Conservation (phyloP, 2,113 vertebrate genomes). For the Mormyrus iriodes region DNA sequence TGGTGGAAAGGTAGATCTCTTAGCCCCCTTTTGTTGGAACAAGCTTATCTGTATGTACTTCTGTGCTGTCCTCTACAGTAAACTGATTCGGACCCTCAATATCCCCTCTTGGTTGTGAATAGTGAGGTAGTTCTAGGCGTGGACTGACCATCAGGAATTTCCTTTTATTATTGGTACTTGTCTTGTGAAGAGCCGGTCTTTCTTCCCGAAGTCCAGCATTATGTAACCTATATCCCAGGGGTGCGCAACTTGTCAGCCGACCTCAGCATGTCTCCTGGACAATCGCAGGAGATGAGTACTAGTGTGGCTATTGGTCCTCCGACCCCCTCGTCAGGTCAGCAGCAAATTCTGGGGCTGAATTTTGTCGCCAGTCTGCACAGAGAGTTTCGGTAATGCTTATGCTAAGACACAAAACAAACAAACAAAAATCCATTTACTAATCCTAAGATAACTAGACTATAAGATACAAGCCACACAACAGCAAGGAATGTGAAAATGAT, state of each 20-base stretch:
- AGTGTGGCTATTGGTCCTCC: background rate
- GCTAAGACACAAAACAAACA: background rate
- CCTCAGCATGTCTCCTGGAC: background rate
- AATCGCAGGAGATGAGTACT: background rate
- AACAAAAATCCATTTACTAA: conserved; percentile 7
- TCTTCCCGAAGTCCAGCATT: background rate
- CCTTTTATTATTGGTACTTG: too few relatives aligned
- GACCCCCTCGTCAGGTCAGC: background rate
- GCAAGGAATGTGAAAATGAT: background rate
- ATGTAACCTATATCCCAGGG: background rate
- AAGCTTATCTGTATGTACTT: background rate
- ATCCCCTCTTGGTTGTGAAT: background rate
- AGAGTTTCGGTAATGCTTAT: background rate
- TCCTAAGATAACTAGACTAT: background rate
- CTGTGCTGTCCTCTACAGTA: background rate
- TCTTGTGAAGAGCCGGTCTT: background rate
- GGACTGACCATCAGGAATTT: background rate
- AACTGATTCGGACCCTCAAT: background rate
- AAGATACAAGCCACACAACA: background rate
- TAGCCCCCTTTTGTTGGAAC: background rate
- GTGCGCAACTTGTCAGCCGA: background rate
- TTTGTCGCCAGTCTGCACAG: background rate
- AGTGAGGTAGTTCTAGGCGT: background rate
- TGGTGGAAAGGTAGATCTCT: background rate
- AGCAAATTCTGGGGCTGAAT: background rate